These are phyloP conservation scores for Resseliella maxima DNA, from an alignment of 2,888 invertebrate genomes.

Conservation along the genomic window DNA sequence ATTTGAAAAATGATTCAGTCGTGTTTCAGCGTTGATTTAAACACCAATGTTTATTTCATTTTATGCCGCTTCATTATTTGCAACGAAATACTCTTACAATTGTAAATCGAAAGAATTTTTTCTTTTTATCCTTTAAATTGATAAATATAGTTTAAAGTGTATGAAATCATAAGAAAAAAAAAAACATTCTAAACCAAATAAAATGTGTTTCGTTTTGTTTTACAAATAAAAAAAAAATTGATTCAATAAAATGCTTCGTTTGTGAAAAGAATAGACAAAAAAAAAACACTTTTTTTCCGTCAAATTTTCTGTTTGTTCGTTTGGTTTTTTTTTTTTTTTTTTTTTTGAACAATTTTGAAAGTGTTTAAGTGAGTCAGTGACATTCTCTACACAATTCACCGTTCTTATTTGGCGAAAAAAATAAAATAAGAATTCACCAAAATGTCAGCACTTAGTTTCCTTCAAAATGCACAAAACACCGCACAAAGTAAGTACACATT, in stretches of 20 bases:
- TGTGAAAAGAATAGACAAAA: background rate
- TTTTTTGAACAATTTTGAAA: slow-evolving; percentile 7
- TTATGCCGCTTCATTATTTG: background rate
- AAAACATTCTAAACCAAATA: too few species aligned
- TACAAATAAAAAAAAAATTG: too few species aligned
- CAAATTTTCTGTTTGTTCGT: background rate
- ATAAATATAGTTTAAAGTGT: too few species aligned
- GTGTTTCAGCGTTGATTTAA: slow-evolving; percentile 52
- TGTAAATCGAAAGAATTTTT: background rate
- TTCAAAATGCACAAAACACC: slow-evolving; percentile 11
- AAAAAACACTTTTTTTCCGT: too few species aligned
- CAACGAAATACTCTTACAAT: background rate
- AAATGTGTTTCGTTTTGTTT: too few species aligned
- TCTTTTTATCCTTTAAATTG: too few species aligned
- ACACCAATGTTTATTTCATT: background rate
- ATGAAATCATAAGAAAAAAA: too few species aligned
- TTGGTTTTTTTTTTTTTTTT: too few species aligned
- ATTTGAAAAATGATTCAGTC: slow-evolving; percentile 52
- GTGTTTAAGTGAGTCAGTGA: background rate
- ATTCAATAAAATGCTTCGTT: too few species aligned
- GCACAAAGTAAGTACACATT: slow-evolving; percentile 53
- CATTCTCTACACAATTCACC: background rate
- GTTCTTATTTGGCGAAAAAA: background rate
- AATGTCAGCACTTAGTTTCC: slow-evolving; percentile 39
- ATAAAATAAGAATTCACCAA: background rate